Base-by-base conservation (phyloP, 1,140 invertebrate genomes). In the Cydia amplana region DNA sequence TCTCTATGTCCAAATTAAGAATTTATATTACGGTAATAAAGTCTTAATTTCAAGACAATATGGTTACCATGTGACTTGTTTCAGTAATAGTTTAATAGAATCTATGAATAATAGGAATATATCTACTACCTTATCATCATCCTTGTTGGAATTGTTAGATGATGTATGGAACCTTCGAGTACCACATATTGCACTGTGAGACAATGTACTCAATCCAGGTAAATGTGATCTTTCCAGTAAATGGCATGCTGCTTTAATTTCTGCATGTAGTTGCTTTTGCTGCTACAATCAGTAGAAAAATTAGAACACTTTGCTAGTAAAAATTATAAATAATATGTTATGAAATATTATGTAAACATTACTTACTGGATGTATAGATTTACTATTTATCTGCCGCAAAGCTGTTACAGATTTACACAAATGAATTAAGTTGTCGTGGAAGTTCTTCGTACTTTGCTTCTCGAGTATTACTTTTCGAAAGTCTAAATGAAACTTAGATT, bases 361-460 rank as follows among this genome's bases (percentile, higher is more conserved):
- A 86, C 89, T 91, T 83, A 92, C 91, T 65, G 85, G 87, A 77
- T 90, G 75, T 74, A 75, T 85, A 6, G 85, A 89, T 78, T 87
- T 88, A 67, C 72, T 80, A 18, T 83, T 85, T 67, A 88, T 72
- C 77, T 82, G 87, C 73, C 91, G 91, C 55, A 91, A 82, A 18
- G 81, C 80, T 10, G 85, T 83, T 0, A 89, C 81, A 55, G 87
- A 87, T 85, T 79, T 87, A 77, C 87, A 92, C 16, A 90, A 82
- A 79, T 82, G 82, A 36, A 86, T 67, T 14, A 91, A 75, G 79
- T 80, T 84, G 64, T 73, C 74, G n/a, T 80, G 72, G 70, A 75
- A 87, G 51, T 80, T 75, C 82, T 87, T 87, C 81, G 82, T 83
- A 79, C 84, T 77, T 75, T 85, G 78, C 32, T 72, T 81, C 40